These are phyloP conservation scores for Anoplolepis gracilipes DNA, from an alignment of 1,140 invertebrate species.

Conservation along the genomic window DNA sequence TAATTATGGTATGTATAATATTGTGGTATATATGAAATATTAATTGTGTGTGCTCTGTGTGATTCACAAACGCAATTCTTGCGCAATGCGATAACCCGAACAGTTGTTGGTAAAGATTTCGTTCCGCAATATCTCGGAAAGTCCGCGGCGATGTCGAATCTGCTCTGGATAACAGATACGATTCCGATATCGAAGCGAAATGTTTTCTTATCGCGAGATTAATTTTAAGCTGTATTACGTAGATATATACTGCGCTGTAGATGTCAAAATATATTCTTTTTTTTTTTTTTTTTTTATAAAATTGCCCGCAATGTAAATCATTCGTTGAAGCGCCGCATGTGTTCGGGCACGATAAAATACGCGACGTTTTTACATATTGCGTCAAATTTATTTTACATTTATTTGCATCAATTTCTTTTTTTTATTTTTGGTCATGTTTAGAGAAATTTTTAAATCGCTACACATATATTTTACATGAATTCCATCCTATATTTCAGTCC, in stretches of 20 bases:
- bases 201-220: constrained; percentile 45
- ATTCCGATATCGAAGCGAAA: constrained; percentile 21
- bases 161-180: neutral
- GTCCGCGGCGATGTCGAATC: constrained; percentile 2
- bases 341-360: constrained; percentile 50
- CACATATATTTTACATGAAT: constrained; percentile 41
- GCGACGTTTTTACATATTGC: constrained; percentile 55
- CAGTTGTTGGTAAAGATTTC: neutral
- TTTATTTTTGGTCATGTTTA: constrained; percentile 27
- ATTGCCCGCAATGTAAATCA: constrained; percentile 57
- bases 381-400: constrained; percentile 59
- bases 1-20: constrained; percentile 27
- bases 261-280: constrained; percentile 24
- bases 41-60: too few species aligned
- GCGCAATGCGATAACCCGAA: neutral
- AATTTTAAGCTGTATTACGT: neutral
- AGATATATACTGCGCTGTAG: constrained; percentile 8
- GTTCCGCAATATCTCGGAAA: neutral
- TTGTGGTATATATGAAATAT: too few species aligned
- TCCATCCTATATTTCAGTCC: constrained; percentile 38
- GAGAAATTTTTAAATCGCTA: constrained; percentile 37
- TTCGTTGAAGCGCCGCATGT: constrained; percentile 41
- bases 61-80: neutral
- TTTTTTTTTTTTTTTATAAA: constrained; percentile 10
- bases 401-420: constrained; percentile 45